Evolutionary conservation across 2,888 invertebrate genomes (phyloP).

Genomic region (Cataglyphis altisquamis): DNA sequence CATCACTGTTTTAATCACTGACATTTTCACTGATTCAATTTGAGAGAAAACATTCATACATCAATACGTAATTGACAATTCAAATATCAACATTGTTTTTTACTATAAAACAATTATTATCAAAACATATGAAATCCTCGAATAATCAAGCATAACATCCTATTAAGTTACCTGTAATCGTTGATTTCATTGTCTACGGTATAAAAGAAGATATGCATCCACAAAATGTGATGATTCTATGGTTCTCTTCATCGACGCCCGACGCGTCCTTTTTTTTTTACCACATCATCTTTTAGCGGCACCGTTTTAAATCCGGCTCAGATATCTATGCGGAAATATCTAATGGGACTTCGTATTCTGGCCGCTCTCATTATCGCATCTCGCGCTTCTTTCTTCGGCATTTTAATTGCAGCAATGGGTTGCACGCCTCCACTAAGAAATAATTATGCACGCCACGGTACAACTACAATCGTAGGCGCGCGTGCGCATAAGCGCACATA

Average conservation of each 20-base stretch:
- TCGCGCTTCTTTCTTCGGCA: constrained; percentile 71
- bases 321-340: constrained; percentile 67
- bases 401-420: constrained; percentile 77
- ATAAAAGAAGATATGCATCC: neutral
- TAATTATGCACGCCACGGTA: constrained; percentile 72
- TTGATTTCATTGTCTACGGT: neutral
- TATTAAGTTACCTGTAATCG: neutral
- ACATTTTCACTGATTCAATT: too few relatives aligned
- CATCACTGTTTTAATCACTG: too few relatives aligned
- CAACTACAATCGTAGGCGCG: constrained; percentile 59
- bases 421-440: constrained; percentile 74
- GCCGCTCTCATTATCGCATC: constrained; percentile 72
- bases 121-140: neutral
- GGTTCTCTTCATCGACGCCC: neutral
- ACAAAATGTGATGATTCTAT: neutral
- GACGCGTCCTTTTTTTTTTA: neutral
- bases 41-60: too few relatives aligned
- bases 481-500: constrained; percentile 51
- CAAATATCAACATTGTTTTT: neutral
- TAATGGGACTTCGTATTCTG: constrained; percentile 68
- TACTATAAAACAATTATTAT: neutral
- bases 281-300: constrained; percentile 59
- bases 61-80: too few relatives aligned
- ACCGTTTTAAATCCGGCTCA: constrained; percentile 67
- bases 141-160: neutral